phyloP scores from a whole-genome alignment of 1,140 invertebrate genomes.

The Platorchestia sp. region DNA sequence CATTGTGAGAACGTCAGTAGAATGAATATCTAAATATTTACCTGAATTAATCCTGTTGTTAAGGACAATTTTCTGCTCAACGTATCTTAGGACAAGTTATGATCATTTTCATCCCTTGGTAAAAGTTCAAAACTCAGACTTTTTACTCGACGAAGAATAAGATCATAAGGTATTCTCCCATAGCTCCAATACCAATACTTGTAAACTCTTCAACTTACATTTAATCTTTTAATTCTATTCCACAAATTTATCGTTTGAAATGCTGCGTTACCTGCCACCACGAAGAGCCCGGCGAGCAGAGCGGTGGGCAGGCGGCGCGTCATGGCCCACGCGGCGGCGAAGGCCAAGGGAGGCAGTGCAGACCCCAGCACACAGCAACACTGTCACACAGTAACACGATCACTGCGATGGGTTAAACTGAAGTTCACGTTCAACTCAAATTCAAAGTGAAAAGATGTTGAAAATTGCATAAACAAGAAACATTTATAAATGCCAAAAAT shows the following conservation, averaged over 20 bases:
- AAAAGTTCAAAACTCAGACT: no score
- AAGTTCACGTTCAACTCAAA: no score
- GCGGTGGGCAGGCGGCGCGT: slow-evolving; percentile 71
- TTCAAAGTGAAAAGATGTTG: no score
- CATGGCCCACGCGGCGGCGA: slow-evolving; percentile 72
- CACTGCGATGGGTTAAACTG: no score
- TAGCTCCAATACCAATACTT: no score
- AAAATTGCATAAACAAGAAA: background rate
- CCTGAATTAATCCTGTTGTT: background rate
- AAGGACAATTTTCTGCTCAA: no score
- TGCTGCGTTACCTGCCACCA: slow-evolving; percentile 72
- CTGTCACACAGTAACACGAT: slow-evolving; percentile 63
- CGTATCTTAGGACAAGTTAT: no score
- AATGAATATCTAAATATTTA: background rate
- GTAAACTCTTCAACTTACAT: no score
- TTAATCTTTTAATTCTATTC: background rate
- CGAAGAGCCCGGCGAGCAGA: slow-evolving; percentile 70
- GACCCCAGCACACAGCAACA: slow-evolving; percentile 73
- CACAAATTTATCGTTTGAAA: background rate
- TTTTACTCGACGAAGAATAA: no score
- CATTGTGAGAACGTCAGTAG: background rate
- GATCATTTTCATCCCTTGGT: no score
- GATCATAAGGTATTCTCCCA: no score
- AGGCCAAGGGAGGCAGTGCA: slow-evolving; percentile 72
- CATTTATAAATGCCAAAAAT: background rate